phyloP scores from a whole-genome alignment of 2,797 vertebrate species.

The Sebastes miniatus region DNA sequence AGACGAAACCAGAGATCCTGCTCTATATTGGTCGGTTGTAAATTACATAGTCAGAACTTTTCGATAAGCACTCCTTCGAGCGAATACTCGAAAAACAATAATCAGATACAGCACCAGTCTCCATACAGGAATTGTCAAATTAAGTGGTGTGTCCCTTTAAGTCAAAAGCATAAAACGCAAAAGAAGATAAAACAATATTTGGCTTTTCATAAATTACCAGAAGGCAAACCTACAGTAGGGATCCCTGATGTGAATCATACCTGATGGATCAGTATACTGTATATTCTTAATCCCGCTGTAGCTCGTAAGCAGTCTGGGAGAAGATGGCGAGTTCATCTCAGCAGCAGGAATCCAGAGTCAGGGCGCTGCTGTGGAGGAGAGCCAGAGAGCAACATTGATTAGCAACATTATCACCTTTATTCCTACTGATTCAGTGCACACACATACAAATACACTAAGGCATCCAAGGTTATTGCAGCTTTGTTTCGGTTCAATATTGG shows the following conservation, averaged over 20 bases:
- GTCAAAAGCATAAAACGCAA: not conserved
- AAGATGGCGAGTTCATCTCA: constrained; percentile 15
- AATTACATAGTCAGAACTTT: not conserved
- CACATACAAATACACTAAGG: not conserved
- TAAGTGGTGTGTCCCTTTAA: not conserved
- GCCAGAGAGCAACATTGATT: constrained; percentile 54
- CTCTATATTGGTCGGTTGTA: not conserved
- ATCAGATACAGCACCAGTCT: not conserved
- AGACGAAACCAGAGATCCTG: not conserved
- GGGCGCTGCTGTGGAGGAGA: constrained; percentile 19
- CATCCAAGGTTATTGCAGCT: constrained; percentile 41
- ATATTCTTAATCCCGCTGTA: constrained; percentile 15
- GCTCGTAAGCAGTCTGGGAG: constrained; percentile 10
- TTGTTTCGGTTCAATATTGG: constrained; percentile 22
- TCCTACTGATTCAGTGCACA: constrained; percentile 14
- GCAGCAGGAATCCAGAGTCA: constrained; percentile 24
- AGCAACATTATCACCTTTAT: constrained; percentile 56
- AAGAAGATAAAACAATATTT: not conserved
- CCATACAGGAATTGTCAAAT: not conserved
- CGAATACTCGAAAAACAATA: not conserved
- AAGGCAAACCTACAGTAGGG: not conserved
- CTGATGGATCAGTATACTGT: not conserved
- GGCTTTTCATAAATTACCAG: not conserved
- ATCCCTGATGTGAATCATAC: not conserved
- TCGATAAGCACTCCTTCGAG: no score